A percentile compares a stretch with the other conserved stretches of the same genome.
These are phyloP conservation scores for Oryzias dopingdopingensis DNA, from an alignment of 2,797 vertebrate species.

Conservation along the genomic window DNA sequence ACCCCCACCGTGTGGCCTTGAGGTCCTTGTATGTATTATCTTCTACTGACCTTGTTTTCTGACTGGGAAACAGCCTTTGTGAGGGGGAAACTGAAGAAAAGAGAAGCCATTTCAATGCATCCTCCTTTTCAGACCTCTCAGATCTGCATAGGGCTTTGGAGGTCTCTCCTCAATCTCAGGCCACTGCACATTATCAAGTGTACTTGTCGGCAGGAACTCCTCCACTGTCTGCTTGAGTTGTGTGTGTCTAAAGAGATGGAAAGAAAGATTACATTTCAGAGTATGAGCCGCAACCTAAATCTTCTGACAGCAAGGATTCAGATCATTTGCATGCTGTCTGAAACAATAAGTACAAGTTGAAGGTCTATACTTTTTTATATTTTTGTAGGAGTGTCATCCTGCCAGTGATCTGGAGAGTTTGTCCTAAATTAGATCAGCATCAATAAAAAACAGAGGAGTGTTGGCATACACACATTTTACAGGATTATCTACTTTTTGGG, in stretches of 20 bases:
- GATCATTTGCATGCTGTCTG: constrained; percentile 1
- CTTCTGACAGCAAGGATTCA: constrained; percentile 2
- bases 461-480: constrained; percentile 11
- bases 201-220: too few species aligned
- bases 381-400: constrained; percentile 7
- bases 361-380: constrained; percentile 2
- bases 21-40: constrained; percentile 67
- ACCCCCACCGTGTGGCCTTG: constrained; percentile 62
- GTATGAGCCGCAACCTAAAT: neutral
- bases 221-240: constrained; percentile 21
- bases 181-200: constrained; percentile 1
- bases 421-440: constrained; percentile 8
- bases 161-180: constrained; percentile 40
- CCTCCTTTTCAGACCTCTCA: constrained; percentile 55
- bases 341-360: constrained; percentile 12
- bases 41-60: constrained; percentile 67
- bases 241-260: constrained; percentile 10
- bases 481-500: constrained; percentile 36
- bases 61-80: constrained; percentile 73
- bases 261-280: constrained; percentile 7
- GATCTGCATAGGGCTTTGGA: constrained; percentile 44
- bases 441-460: neutral
- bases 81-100: constrained; percentile 47
- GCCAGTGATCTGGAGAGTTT: constrained; percentile 7
- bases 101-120: constrained; percentile 59